Conservation (phyloP, 2,888 invertebrate species). For the Psylliodes chrysocephalus region DNA sequence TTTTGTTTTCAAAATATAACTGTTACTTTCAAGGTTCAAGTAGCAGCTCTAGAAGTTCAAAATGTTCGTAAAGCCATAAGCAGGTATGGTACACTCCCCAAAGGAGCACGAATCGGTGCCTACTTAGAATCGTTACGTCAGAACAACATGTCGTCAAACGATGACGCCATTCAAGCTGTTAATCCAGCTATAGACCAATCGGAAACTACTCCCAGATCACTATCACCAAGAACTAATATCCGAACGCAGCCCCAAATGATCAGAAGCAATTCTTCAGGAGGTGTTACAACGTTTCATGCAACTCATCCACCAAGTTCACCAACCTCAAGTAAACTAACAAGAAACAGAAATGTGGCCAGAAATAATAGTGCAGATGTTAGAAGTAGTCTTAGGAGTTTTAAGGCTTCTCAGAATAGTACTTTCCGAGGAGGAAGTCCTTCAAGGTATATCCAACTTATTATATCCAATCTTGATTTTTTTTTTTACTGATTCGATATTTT, state of each 20-base stretch:
- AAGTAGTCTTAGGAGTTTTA: slow-evolving; percentile 63
- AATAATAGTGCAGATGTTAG: slow-evolving; percentile 64
- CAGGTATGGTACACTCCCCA: slow-evolving; percentile 96
- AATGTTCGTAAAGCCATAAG: slow-evolving; percentile 95
- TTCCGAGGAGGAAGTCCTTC: slow-evolving; percentile 73
- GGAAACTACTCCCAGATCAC: slow-evolving; percentile 66
- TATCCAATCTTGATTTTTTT: neutral
- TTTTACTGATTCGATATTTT: neutral
- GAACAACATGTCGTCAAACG: slow-evolving; percentile 70
- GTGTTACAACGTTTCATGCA: slow-evolving; percentile 73
- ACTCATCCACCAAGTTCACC: slow-evolving; percentile 70
- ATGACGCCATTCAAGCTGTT: slow-evolving; percentile 54
- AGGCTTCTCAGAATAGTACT: slow-evolving; percentile 53
- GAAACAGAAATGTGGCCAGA: slow-evolving; percentile 64
- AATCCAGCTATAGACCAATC: slow-evolving; percentile 58
- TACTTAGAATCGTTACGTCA: slow-evolving; percentile 93
- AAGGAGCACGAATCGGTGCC: slow-evolving; percentile 95
- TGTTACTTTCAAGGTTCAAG: slow-evolving; percentile 71
- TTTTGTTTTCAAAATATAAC: neutral
- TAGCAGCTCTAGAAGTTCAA: slow-evolving; percentile 93
- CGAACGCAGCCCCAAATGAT: slow-evolving; percentile 85
- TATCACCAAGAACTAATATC: slow-evolving; percentile 74
- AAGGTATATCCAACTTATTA: slow-evolving; percentile 37
- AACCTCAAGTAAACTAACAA: slow-evolving; percentile 70
- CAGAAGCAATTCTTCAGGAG: slow-evolving; percentile 87